phyloP scores from a whole-genome alignment of 2,113 vertebrate species.

The Sylvilagus bachmani region DNA sequence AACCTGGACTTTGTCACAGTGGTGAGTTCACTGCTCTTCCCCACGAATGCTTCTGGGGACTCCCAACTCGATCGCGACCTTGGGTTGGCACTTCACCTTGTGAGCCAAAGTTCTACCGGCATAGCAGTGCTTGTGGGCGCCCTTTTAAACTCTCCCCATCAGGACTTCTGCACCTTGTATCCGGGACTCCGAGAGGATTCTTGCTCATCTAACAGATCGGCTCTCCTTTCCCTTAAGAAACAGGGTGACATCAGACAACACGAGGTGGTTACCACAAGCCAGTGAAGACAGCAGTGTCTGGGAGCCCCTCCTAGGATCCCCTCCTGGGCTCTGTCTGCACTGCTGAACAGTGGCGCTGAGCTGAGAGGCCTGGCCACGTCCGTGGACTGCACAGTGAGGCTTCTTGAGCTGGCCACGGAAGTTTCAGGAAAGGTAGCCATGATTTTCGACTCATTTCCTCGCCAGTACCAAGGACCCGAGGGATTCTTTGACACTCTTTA shows the following conservation, averaged over 20 bases:
- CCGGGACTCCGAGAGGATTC: not conserved
- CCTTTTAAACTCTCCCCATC: not conserved
- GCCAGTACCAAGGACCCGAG: not conserved
- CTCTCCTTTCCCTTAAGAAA: slow-evolving; percentile 41
- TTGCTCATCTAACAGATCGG: slow-evolving; percentile 37
- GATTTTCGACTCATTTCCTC: not conserved
- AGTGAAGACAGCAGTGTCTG: not conserved
- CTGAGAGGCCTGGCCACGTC: not conserved
- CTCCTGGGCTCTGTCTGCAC: not conserved
- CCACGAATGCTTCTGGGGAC: slow-evolving; percentile 20
- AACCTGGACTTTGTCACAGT: not conserved
- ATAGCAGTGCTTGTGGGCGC: not conserved
- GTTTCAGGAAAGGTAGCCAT: not conserved
- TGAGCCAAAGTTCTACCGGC: slow-evolving; percentile 1
- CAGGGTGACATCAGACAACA: not conserved
- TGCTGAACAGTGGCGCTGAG: not conserved
- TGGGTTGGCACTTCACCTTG: not conserved
- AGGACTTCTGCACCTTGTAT: not conserved
- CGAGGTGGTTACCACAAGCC: not conserved
- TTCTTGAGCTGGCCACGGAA: slow-evolving; percentile 51
- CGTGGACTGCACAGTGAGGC: not conserved
- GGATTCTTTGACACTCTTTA: slow-evolving; percentile 18
- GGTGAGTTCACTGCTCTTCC: not conserved
- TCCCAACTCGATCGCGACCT: slow-evolving; percentile 47
- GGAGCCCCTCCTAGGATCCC: not conserved